Conservation (phyloP, 2,888 invertebrate genomes). For the Plutella xylostella region DNA sequence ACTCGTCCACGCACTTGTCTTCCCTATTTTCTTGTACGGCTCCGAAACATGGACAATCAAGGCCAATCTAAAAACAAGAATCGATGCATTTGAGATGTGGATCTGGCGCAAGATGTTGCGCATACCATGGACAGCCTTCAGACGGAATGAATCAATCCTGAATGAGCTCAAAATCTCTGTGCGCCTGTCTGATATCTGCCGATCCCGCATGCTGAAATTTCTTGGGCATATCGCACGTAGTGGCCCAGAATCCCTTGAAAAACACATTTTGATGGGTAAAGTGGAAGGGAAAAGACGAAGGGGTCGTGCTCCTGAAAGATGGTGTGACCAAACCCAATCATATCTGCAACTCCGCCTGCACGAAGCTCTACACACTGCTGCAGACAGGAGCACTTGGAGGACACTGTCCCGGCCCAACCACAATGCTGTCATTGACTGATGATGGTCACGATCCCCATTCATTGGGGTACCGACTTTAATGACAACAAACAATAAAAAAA, state of each 20-base stretch:
- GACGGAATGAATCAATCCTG: not conserved
- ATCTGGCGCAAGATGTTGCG: slow-evolving; percentile 1
- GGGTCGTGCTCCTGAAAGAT: not conserved
- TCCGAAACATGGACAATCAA: slow-evolving; percentile 1
- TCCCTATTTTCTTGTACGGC: slow-evolving; percentile 5
- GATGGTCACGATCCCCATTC: no score
- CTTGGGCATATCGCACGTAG: not conserved
- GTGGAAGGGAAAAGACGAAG: not conserved
- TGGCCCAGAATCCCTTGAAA: not conserved
- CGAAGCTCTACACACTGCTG: no score
- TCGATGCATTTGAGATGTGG: slow-evolving; percentile 7
- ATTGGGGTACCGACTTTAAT: no score
- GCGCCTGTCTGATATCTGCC: no score
- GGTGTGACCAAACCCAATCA: not conserved
- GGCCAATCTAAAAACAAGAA: not conserved
- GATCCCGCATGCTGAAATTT: no score
- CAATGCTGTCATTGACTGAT: no score
- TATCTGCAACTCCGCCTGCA: no score
- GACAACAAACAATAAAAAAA: no score
- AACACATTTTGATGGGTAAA: not conserved
- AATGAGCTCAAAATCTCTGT: not conserved
- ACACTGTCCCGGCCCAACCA: no score
- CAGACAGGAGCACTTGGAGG: no score
- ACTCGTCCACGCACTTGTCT: not conserved
- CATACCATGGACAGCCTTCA: not conserved